Evolutionary conservation across 1,140 invertebrate species (phyloP).

Genomic region (Leptinotarsa defecta): DNA sequence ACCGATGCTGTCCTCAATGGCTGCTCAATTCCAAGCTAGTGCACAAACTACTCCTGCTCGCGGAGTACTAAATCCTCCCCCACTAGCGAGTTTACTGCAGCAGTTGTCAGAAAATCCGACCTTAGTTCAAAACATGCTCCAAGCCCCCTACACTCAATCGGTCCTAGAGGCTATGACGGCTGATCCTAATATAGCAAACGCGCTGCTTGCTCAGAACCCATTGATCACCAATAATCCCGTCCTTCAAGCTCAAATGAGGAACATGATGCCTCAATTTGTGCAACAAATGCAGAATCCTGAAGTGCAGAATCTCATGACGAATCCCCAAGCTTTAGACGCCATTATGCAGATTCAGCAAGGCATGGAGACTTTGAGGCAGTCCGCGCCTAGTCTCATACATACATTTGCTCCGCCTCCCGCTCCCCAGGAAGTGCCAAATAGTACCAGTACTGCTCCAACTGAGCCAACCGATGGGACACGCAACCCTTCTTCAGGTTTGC

Average conservation of each 20-base stretch:
- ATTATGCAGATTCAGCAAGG: constrained; percentile 96
- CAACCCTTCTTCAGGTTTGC: constrained; percentile 50
- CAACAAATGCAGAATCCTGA: constrained; percentile 94
- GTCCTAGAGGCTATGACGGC: constrained; percentile 85
- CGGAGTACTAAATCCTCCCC: constrained; percentile 73
- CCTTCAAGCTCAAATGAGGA: constrained; percentile 86
- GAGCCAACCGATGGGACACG: constrained; percentile 49
- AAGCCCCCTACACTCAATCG: constrained; percentile 87
- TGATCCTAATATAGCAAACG: constrained; percentile 84
- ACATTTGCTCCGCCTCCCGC: constrained; percentile 48
- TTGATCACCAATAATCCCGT: constrained; percentile 87
- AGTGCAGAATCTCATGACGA: constrained; percentile 86
- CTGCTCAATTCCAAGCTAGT: constrained; percentile 72
- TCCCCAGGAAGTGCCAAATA: constrained; percentile 48
- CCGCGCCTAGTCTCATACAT: constrained; percentile 76
- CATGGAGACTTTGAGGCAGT: constrained; percentile 84
- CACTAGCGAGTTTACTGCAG: constrained; percentile 87
- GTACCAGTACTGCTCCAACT: constrained; percentile 57
- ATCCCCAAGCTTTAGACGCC: constrained; percentile 91
- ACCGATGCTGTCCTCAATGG: constrained; percentile 96
- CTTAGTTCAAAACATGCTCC: constrained; percentile 88
- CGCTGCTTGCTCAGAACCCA: constrained; percentile 84
- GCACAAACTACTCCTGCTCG: constrained; percentile 54
- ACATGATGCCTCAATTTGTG: constrained; percentile 88
- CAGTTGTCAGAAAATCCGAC: constrained; percentile 94